These are phyloP conservation scores for Meganola albula DNA, from an alignment of 2,888 invertebrate species.

Conservation along the genomic window DNA sequence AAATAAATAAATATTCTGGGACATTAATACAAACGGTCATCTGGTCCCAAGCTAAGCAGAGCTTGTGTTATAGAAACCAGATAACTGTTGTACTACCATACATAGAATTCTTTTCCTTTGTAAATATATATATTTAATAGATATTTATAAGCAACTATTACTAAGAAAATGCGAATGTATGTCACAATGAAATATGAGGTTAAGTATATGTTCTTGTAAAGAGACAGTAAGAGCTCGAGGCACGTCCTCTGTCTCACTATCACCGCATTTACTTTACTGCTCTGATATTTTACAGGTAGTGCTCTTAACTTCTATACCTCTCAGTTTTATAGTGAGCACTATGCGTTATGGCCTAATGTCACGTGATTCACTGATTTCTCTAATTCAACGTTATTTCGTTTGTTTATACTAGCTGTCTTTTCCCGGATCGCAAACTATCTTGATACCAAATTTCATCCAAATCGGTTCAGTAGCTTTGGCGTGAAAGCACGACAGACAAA, in stretches of 20 bases:
- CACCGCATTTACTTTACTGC: slow-evolving; percentile 75
- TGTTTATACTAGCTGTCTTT: background rate
- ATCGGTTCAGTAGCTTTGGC: too few relatives aligned
- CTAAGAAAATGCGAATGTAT: slow-evolving; percentile 26
- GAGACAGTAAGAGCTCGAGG: slow-evolving; percentile 38
- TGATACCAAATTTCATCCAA: too few relatives aligned
- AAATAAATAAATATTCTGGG: too few relatives aligned
- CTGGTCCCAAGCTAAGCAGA: too few relatives aligned
- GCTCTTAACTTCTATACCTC: slow-evolving; percentile 74
- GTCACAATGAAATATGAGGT: slow-evolving; percentile 28
- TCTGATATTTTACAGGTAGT: slow-evolving; percentile 75
- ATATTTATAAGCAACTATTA: too few relatives aligned
- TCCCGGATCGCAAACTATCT: too few relatives aligned
- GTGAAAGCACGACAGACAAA: too few relatives aligned
- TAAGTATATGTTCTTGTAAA: slow-evolving; percentile 31
- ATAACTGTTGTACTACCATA: too few relatives aligned
- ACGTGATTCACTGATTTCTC: slow-evolving; percentile 61
- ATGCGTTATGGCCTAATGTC: slow-evolving; percentile 71
- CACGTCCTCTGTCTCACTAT: slow-evolving; percentile 58
- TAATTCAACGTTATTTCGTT: slow-evolving; percentile 12
- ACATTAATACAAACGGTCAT: too few relatives aligned
- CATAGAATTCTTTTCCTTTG: too few relatives aligned
- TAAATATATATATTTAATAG: too few relatives aligned
- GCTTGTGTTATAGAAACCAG: too few relatives aligned
- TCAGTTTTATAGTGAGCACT: slow-evolving; percentile 68